These are phyloP conservation scores for Caranx melampygus DNA, from an alignment of 2,113 vertebrate species.

Conservation along the genomic window DNA sequence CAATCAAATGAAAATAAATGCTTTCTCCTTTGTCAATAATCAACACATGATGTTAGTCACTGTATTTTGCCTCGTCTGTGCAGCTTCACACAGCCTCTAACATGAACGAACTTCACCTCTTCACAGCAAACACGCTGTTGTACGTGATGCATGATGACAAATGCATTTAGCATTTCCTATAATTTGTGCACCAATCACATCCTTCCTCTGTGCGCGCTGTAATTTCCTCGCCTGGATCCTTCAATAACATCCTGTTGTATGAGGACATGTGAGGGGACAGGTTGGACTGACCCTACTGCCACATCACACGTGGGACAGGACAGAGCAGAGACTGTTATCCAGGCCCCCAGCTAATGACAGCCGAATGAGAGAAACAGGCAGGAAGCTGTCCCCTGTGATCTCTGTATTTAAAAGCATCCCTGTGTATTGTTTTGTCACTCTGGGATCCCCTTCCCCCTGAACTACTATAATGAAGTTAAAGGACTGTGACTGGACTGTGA, in stretches of 20 bases:
- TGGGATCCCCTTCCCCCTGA: slow-evolving; percentile 53
- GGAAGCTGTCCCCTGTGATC: slow-evolving; percentile 74
- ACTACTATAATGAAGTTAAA: slow-evolving; percentile 69
- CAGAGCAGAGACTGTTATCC: slow-evolving; percentile 66
- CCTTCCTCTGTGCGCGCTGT: slow-evolving; percentile 51
- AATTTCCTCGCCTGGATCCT: slow-evolving; percentile 72
- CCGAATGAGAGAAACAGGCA: slow-evolving; percentile 58
- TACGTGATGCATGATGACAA: slow-evolving; percentile 25
- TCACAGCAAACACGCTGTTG: neutral
- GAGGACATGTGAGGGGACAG: slow-evolving; percentile 65
- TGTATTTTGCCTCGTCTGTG: neutral
- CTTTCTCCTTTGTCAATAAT: slow-evolving; percentile 17
- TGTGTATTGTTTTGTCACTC: slow-evolving; percentile 68
- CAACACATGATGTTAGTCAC: slow-evolving; percentile 20
- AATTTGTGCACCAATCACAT: slow-evolving; percentile 58
- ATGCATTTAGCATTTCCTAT: slow-evolving; percentile 66
- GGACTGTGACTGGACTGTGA: slow-evolving; percentile 26
- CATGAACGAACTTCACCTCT: neutral
- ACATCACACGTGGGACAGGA: slow-evolving; percentile 62
- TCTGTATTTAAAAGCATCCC: slow-evolving; percentile 67
- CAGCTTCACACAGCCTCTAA: neutral
- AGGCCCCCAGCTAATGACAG: slow-evolving; percentile 73
- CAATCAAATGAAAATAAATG: slow-evolving; percentile 14
- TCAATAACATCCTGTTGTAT: slow-evolving; percentile 82
- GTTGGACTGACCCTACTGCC: slow-evolving; percentile 60